These are phyloP conservation scores for Takifugu rubripes DNA, from an alignment of 2,797 vertebrate species.

Conservation along the genomic window DNA sequence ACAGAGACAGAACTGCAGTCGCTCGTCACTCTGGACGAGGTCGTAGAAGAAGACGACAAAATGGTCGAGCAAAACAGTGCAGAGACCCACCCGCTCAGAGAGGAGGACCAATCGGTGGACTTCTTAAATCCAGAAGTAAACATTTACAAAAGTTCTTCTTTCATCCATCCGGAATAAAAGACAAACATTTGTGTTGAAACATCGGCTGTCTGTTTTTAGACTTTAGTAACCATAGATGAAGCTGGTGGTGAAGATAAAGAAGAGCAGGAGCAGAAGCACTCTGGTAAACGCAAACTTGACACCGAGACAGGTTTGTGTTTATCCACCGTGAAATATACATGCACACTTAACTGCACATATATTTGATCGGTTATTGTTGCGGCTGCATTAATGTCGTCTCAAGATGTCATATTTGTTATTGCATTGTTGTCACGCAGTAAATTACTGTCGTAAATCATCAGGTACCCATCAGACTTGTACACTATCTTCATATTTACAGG, in stretches of 20 bases:
- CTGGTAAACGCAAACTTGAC: conserved; percentile 23
- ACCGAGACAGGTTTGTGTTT: conserved; percentile 34
- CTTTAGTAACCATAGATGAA: conserved; percentile 79
- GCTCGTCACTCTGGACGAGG: conserved; percentile 28
- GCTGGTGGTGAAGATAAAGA: conserved; percentile 60
- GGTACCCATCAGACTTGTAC: background rate
- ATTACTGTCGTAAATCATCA: background rate
- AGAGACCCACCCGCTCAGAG: background rate
- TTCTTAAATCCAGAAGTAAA: background rate
- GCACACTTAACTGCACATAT: background rate
- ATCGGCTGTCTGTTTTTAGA: conserved; percentile 23
- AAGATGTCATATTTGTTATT: background rate
- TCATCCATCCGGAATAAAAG: too few relatives aligned
- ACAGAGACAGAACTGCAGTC: background rate
- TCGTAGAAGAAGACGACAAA: background rate
- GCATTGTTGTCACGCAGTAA: background rate
- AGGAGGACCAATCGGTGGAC: background rate
- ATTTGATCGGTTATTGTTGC: too few relatives aligned
- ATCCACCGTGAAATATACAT: too few relatives aligned
- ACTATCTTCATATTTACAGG: background rate
- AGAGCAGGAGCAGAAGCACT: conserved; percentile 11
- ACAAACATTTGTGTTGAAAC: background rate
- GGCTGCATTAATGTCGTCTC: too few relatives aligned
- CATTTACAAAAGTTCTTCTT: too few relatives aligned
- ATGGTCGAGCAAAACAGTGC: background rate